A percentile compares a stretch with the other conserved stretches of the same genome.
Evolutionary conservation across 2,888 invertebrate species (phyloP).

Genomic region (Cabera pusaria): DNA sequence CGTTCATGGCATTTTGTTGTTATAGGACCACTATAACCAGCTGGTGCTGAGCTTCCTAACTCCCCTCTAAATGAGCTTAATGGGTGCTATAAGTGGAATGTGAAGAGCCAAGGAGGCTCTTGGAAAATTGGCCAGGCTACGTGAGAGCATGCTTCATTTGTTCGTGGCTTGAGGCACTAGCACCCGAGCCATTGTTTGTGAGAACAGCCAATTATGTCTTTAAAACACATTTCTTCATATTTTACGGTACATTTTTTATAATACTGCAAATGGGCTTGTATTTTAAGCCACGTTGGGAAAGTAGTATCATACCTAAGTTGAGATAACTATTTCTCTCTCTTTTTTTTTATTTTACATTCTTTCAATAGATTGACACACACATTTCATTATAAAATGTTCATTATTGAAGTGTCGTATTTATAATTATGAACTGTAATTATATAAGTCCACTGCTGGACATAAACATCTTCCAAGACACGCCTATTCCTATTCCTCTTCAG

Average conservation of each 20-base stretch:
- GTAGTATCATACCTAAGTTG: too few species aligned
- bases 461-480: too few species aligned
- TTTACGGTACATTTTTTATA: slow-evolving; percentile 41
- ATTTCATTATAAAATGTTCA: too few species aligned
- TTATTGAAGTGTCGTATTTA: too few species aligned
- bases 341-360: too few species aligned
- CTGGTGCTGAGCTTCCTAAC: slow-evolving; percentile 35
- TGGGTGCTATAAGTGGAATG: slow-evolving; percentile 17
- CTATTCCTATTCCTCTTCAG: too few species aligned
- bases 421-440: too few species aligned
- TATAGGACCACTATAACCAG: slow-evolving; percentile 43
- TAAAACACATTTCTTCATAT: slow-evolving; percentile 60
- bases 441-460: too few species aligned
- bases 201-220: slow-evolving; percentile 73
- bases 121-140: slow-evolving; percentile 47
- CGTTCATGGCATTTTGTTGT: slow-evolving; percentile 60
- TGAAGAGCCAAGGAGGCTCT: slow-evolving; percentile 35
- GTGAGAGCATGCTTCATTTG: slow-evolving; percentile 75
- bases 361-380: too few species aligned
- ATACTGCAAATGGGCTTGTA: too few species aligned
- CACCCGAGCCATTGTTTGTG: slow-evolving; percentile 69
- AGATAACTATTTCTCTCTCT: too few species aligned
- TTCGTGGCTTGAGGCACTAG: slow-evolving; percentile 62
- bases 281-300: too few species aligned
- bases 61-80: slow-evolving; percentile 10